Evolutionary conservation across 2,797 vertebrate species (phyloP).

Genomic region (Rallus crepitans): DNA sequence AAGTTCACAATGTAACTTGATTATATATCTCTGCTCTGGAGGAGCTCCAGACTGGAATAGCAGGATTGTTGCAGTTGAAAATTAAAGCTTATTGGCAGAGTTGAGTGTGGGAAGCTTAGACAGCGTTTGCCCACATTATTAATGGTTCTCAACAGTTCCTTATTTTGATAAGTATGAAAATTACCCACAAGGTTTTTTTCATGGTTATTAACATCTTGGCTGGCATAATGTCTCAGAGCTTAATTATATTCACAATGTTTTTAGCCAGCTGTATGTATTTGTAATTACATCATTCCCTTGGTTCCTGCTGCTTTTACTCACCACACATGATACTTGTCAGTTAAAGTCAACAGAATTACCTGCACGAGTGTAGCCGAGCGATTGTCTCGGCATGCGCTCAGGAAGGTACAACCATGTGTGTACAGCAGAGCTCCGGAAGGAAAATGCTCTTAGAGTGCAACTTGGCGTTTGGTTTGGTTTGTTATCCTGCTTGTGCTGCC

Average conservation of each 20-base stretch:
- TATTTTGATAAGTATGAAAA: constrained; percentile 73
- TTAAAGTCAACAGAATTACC: not conserved
- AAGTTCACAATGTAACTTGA: constrained; percentile 35
- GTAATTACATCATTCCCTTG: constrained; percentile 15
- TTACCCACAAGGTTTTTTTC: constrained; percentile 17
- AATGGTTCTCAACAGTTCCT: constrained; percentile 64
- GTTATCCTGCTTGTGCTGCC: not conserved
- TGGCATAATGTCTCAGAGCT: constrained; percentile 51
- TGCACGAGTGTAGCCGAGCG: not conserved
- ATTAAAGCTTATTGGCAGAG: constrained; percentile 49
- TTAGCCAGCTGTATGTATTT: constrained; percentile 8
- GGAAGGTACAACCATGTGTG: not conserved
- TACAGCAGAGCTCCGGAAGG: not conserved
- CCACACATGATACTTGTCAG: not conserved
- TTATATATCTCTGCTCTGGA: constrained; percentile 44
- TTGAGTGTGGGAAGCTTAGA: constrained; percentile 71
- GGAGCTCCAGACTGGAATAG: constrained; percentile 61
- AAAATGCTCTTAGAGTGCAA: not conserved
- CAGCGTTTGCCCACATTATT: constrained; percentile 63
- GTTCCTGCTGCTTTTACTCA: constrained; percentile 21
- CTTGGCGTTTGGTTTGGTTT: not conserved
- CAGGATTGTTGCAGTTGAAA: constrained; percentile 54
- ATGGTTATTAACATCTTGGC: constrained; percentile 39
- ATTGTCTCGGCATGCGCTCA: not conserved
- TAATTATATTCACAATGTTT: constrained; percentile 56